Base-by-base conservation (phyloP, 2,888 invertebrate species). In the Philonicus albiceps region DNA sequence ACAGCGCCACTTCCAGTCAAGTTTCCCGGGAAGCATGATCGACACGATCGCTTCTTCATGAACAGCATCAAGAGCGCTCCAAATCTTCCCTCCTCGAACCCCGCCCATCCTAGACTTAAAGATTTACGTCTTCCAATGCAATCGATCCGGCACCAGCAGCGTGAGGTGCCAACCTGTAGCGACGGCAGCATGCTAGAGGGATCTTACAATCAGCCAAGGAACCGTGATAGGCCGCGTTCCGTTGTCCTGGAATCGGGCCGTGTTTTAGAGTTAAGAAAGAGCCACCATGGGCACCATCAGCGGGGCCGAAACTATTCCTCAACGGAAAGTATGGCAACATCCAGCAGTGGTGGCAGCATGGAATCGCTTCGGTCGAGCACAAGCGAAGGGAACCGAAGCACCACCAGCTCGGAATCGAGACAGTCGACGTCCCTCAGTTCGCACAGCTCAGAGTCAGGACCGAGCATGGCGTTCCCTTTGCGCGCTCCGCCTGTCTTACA, bases 321-420 rank as follows among this genome's bases (percentile, higher is more conserved):
- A 90, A 96, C 96, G 40, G 97, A 97, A 92, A 96, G 96, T 91
- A 96, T 97, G 95, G 96, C 96, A 43, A 96, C 96, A 7, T 97
- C 96, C 90, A 96, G 96, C 92, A 96, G 96, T 90, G 96, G 96
- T 83, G 96, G 96, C 73, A 97, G 97, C 91, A 96, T 97, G 95
- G 97, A 97, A 91, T 97, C 97, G 86, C 93, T 97, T 88, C 94
- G 96, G 88, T 97, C 97, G 92, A 96, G 96, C 91, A 97, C 96
- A 86, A 97, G 97, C 91, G 97, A 97, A 92, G 97, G 96, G 40
- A 97, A 96, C 90, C 93, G 96, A 89, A 97, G 97, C 90, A 96
- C 96, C 86, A 96, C 96, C 90, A 97, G 96, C 92, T 96, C 96
- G 83, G 97, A 96, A 90, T 96, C 96, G 91, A 94, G 96, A 81